Evolutionary conservation across 2,113 vertebrate genomes (phyloP).

Genomic region (Motacilla tschutschensis): DNA sequence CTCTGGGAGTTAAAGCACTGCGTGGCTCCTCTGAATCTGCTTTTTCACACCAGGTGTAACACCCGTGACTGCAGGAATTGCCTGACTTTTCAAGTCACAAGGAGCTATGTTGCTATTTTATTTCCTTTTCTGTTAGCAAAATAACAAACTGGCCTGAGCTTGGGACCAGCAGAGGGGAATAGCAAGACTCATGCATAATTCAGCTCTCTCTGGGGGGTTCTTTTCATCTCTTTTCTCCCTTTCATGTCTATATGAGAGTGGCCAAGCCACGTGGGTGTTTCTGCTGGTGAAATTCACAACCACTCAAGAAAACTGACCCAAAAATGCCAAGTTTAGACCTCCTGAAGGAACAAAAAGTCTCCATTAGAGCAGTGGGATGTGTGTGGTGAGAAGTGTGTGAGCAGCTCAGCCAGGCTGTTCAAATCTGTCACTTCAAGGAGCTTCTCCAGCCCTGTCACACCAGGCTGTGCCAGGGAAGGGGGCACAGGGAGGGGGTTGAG

Average conservation of each 20-base stretch:
- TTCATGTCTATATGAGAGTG: not conserved
- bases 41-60: not conserved
- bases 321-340: not conserved
- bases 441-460: not conserved
- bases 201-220: not conserved
- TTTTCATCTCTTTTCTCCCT: not conserved
- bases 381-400: not conserved
- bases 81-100: not conserved
- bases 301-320: not conserved
- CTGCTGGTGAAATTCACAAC: not conserved
- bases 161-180: not conserved
- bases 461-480: not conserved
- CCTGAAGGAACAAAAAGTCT: not conserved
- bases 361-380: not conserved
- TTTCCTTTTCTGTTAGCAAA: not conserved
- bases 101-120: not conserved
- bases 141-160: not conserved
- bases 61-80: not conserved
- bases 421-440: not conserved
- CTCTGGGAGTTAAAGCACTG: not conserved
- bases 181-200: not conserved
- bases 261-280: not conserved
- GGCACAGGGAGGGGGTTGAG: not conserved
- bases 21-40: not conserved
- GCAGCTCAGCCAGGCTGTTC: not conserved